phyloP scores from a whole-genome alignment of 2,113 vertebrate species.

The Regulus satrapa region DNA sequence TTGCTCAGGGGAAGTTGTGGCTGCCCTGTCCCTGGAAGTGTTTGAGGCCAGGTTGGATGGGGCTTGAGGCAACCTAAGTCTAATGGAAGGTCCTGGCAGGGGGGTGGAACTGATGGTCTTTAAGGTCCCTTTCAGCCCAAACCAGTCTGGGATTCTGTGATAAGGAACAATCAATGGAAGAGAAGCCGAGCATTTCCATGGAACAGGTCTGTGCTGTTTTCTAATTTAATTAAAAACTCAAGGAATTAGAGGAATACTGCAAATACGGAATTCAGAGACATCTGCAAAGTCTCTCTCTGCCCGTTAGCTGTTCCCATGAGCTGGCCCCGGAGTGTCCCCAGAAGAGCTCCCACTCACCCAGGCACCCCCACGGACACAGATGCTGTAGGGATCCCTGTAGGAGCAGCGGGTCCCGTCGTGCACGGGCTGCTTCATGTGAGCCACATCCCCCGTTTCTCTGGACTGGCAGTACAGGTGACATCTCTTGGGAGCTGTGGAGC shows the following conservation, averaged over 20 bases:
- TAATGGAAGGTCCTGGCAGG: background rate
- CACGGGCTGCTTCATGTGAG: constrained; percentile 90
- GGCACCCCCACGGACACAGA: constrained; percentile 93
- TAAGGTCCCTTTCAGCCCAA: background rate
- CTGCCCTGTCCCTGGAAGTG: background rate
- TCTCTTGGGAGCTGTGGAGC: constrained; percentile 81
- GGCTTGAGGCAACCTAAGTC: background rate
- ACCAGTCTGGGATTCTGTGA: background rate
- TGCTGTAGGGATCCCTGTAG: constrained; percentile 91
- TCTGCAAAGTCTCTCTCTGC: background rate
- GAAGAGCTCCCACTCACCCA: constrained; percentile 81
- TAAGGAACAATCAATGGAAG: background rate
- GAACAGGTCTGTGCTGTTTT: background rate
- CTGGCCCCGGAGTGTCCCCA: background rate
- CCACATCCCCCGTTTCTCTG: constrained; percentile 82
- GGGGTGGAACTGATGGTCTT: background rate
- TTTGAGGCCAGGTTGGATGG: background rate
- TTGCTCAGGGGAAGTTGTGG: background rate
- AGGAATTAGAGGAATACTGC: background rate
- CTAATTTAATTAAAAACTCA: background rate
- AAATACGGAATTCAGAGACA: background rate
- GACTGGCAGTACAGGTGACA: constrained; percentile 96
- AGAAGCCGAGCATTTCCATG: fast-evolving
- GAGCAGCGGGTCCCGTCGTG: constrained; percentile 95
- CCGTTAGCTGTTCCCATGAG: fast-evolving